Conservation (phyloP, 2,797 vertebrate genomes). For the Microctenopoma steveboyesi region DNA sequence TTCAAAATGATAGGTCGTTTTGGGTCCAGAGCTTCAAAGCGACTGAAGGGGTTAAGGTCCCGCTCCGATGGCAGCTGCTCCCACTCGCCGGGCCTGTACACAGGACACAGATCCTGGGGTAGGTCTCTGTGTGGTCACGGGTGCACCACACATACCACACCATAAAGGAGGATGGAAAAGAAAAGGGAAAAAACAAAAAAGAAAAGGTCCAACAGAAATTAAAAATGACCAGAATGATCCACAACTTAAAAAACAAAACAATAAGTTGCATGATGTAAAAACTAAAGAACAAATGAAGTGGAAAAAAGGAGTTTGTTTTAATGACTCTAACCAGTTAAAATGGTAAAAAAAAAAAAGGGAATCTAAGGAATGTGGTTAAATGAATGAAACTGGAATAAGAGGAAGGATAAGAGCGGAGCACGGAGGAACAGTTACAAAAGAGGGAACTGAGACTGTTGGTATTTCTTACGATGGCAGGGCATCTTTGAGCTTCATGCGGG, state of each 20-base stretch:
- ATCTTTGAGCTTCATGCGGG: constrained; percentile 98
- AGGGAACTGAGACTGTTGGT: neutral
- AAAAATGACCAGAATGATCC: constrained; percentile 69
- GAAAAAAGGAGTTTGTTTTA: neutral
- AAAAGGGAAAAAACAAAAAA: constrained; percentile 66
- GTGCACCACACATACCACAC: constrained; percentile 60
- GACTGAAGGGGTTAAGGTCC: constrained; percentile 96
- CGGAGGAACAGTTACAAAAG: neutral
- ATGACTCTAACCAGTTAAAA: too few species aligned
- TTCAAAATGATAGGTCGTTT: constrained; percentile 83
- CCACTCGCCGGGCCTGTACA: constrained; percentile 99
- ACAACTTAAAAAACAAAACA: constrained; percentile 62
- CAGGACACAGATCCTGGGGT: constrained; percentile 99
- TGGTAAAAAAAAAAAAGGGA: neutral
- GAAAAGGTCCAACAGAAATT: constrained; percentile 72
- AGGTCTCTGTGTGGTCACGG: constrained; percentile 89
- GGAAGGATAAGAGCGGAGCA: constrained; percentile 18
- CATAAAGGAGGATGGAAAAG: constrained; percentile 67
- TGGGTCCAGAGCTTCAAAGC: constrained; percentile 89
- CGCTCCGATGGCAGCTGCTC: constrained; percentile 95
- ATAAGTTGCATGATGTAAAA: constrained; percentile 23
- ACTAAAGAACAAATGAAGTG: neutral
- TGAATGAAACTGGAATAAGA: constrained; percentile 15
- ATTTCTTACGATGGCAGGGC: constrained; percentile 95
- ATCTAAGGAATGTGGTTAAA: neutral